These are phyloP conservation scores for Nomada lathburiana DNA, from an alignment of 2,888 invertebrate genomes.

Conservation along the genomic window DNA sequence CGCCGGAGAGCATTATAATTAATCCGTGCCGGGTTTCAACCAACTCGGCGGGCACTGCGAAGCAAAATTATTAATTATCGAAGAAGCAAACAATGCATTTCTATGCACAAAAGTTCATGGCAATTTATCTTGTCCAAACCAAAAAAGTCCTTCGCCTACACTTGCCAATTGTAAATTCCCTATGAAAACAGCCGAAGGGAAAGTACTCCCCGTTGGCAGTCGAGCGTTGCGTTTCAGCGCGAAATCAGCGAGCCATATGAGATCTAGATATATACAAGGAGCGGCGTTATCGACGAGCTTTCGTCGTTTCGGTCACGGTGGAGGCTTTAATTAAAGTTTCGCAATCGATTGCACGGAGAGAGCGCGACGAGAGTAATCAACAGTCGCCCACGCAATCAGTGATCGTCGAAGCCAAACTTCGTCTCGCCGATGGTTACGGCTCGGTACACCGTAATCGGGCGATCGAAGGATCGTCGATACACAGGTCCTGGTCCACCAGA, in stretches of 20 bases:
- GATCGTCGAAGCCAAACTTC: conserved; percentile 74
- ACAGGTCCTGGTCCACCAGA: not conserved
- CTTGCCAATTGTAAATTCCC: not conserved
- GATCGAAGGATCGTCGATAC: conserved; percentile 46
- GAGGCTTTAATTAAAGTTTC: conserved; percentile 75
- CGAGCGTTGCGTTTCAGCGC: conserved; percentile 11
- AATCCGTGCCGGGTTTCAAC: conserved; percentile 11
- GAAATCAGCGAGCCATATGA: conserved; percentile 4
- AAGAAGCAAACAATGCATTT: not conserved
- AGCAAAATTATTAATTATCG: not conserved
- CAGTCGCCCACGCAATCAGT: conserved; percentile 72
- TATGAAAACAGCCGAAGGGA: conserved; percentile 22
- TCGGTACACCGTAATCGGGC: conserved; percentile 65
- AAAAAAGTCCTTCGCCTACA: too few relatives aligned
- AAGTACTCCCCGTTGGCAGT: conserved; percentile 37
- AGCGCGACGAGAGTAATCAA: conserved; percentile 72
- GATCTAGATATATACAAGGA: conserved; percentile 46
- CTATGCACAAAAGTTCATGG: too few relatives aligned
- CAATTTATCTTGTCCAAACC: too few relatives aligned
- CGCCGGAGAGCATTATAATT: conserved; percentile 22
- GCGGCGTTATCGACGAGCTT: conserved; percentile 58
- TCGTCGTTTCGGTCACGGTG: conserved; percentile 69
- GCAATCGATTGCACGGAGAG: conserved; percentile 69
- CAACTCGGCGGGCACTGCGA: not conserved
- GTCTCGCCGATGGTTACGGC: conserved; percentile 55